These are phyloP conservation scores for Syngnathoides biaculeatus DNA, from an alignment of 2,113 vertebrate species.

Conservation along the genomic window DNA sequence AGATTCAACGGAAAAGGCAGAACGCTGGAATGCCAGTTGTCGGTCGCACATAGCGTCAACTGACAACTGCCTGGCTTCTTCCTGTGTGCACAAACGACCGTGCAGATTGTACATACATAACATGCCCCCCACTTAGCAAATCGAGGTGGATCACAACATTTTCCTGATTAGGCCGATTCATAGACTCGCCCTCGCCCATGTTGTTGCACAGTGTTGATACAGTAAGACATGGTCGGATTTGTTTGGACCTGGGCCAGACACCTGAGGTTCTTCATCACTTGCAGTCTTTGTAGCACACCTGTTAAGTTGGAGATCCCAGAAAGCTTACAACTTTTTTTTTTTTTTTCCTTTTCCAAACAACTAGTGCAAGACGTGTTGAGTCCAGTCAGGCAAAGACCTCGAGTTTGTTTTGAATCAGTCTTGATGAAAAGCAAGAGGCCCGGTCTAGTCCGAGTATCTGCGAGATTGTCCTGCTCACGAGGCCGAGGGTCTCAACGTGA, in stretches of 20 bases:
- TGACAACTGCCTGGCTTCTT: slow-evolving; percentile 18
- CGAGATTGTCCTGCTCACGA: slow-evolving; percentile 62
- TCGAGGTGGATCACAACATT: not conserved
- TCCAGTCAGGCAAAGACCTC: slow-evolving; percentile 39
- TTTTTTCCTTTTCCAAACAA: slow-evolving; percentile 23
- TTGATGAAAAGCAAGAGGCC: slow-evolving; percentile 8
- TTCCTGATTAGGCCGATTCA: slow-evolving; percentile 18
- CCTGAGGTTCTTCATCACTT: slow-evolving; percentile 61
- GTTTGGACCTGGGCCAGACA: slow-evolving; percentile 54
- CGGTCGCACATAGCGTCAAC: not conserved
- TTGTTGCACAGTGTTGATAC: slow-evolving; percentile 58
- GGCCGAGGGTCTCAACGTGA: slow-evolving; percentile 46
- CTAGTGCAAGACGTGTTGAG: slow-evolving; percentile 60
- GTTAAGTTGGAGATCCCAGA: slow-evolving; percentile 28
- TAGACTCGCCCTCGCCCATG: slow-evolving; percentile 22
- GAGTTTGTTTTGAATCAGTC: slow-evolving; percentile 19
- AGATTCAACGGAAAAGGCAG: slow-evolving; percentile 5
- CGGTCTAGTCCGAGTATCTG: slow-evolving; percentile 20
- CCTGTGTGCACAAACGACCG: slow-evolving; percentile 13
- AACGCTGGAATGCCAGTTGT: slow-evolving; percentile 3
- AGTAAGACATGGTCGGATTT: slow-evolving; percentile 55
- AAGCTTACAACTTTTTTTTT: slow-evolving; percentile 27
- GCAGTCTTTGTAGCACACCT: slow-evolving; percentile 38
- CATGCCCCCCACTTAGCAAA: not conserved
- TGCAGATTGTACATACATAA: slow-evolving; percentile 35